phyloP scores from a whole-genome alignment of 2,113 vertebrate genomes.

The Bubalus kerabau region DNA sequence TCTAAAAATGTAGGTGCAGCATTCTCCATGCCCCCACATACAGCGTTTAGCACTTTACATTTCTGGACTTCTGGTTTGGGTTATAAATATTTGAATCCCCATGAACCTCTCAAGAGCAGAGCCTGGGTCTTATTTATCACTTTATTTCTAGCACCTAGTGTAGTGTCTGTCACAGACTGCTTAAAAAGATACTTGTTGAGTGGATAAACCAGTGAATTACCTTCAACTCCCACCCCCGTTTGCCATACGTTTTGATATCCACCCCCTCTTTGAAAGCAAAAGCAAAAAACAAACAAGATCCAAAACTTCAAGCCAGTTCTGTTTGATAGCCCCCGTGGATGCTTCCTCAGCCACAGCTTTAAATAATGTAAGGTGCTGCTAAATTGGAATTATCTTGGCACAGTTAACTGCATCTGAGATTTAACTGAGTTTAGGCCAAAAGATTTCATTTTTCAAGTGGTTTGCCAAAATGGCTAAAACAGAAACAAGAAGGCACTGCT shows the following conservation, averaged over 20 bases:
- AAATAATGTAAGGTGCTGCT: conserved; percentile 27
- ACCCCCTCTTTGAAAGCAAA: background rate
- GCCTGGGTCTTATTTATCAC: background rate
- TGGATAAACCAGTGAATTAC: background rate
- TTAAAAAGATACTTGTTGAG: background rate
- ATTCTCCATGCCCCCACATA: background rate
- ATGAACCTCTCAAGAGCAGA: background rate
- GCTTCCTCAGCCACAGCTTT: background rate
- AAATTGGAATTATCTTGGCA: conserved; percentile 18
- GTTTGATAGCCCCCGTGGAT: background rate
- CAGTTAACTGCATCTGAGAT: conserved; percentile 1
- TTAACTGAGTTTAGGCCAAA: conserved; percentile 34
- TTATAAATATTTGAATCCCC: conserved; percentile 10
- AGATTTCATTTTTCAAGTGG: conserved; percentile 50
- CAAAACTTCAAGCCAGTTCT: background rate
- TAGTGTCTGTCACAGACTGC: background rate
- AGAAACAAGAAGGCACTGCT: conserved; percentile 31
- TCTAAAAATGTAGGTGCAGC: background rate
- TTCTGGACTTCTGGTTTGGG: background rate
- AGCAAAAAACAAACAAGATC: background rate
- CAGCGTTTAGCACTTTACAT: background rate
- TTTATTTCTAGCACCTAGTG: background rate
- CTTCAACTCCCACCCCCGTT: background rate
- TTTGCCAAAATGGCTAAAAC: conserved; percentile 55
- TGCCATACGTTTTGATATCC: background rate